Evolutionary conservation across 1,140 invertebrate genomes (phyloP).

Genomic region (Ceratina australensis): DNA sequence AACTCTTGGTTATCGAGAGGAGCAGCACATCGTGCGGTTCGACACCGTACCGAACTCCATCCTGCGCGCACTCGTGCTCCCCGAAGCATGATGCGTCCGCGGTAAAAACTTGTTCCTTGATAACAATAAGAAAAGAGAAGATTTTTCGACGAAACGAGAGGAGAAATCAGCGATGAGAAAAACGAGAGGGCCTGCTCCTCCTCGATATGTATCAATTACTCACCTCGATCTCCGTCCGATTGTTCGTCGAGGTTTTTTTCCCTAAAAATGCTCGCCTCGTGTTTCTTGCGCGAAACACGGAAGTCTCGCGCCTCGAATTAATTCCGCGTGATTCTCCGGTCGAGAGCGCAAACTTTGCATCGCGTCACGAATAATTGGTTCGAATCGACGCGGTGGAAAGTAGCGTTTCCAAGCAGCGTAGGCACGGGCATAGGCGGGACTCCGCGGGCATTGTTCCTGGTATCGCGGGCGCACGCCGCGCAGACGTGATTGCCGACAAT

Average conservation of each 20-base stretch:
- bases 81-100: background rate
- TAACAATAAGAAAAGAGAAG: background rate
- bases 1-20: conserved; percentile 47
- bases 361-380: conserved; percentile 35
- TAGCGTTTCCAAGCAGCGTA: conserved; percentile 14
- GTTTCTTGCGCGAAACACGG: background rate
- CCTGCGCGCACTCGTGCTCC: conserved; percentile 6
- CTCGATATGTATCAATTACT: too few relatives aligned
- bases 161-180: conserved; percentile 5
- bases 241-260: too few relatives aligned
- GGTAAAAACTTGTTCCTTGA: conserved; percentile 1
- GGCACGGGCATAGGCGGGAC: background rate
- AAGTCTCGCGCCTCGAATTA: background rate
- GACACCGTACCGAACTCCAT: background rate
- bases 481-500: conserved; percentile 41
- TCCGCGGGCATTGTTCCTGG: conserved; percentile 22
- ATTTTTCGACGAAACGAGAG: background rate
- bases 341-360: background rate
- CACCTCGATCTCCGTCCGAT: too few relatives aligned
- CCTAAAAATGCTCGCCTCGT: conserved; percentile 22
- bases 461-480: conserved; percentile 23
- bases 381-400: conserved; percentile 26
- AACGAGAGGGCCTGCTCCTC: too few relatives aligned
- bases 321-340: too few relatives aligned
- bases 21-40: conserved; percentile 18